phyloP scores from a whole-genome alignment of 1,140 invertebrate species.

The Trichonephila clavipes region DNA sequence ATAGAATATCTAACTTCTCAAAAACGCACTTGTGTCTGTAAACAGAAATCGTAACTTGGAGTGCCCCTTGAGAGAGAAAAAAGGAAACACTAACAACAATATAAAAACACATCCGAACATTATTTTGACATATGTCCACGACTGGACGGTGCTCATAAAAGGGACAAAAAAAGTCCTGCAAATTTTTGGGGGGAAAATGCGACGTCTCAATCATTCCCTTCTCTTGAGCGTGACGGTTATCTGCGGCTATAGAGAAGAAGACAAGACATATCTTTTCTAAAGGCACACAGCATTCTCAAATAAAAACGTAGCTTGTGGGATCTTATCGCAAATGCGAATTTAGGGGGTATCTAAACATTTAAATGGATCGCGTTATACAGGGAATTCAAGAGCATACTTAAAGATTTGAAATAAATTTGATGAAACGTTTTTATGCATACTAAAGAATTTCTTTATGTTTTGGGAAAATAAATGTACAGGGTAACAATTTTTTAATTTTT shows the following conservation, averaged over 20 bases:
- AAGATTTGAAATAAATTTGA: no score
- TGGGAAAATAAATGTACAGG: no score
- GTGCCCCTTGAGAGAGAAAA: background rate
- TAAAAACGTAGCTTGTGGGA: conserved; percentile 32
- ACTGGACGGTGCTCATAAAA: conserved; percentile 44
- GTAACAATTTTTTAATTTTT: no score
- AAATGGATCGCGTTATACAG: background rate
- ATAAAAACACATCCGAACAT: conserved; percentile 32
- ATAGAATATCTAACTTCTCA: conserved; percentile 41
- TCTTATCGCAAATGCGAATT: background rate
- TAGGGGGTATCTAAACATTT: conserved; percentile 23
- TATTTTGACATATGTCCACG: conserved; percentile 54
- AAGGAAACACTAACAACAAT: conserved; percentile 14
- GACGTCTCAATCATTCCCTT: conserved; percentile 38
- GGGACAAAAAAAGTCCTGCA: background rate
- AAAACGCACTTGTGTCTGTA: conserved; percentile 21
- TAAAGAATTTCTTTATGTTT: no score
- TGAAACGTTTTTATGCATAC: no score
- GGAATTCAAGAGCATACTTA: background rate
- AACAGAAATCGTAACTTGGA: conserved; percentile 15
- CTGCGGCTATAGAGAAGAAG: conserved; percentile 12
- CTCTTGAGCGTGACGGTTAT: conserved; percentile 40
- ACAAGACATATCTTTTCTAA: conserved; percentile 43
- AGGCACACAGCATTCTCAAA: conserved; percentile 14
- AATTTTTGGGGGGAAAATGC: conserved; percentile 10